These are phyloP conservation scores for Urocitellus parryii DNA, from an alignment of 2,113 vertebrate species.

Conservation along the genomic window DNA sequence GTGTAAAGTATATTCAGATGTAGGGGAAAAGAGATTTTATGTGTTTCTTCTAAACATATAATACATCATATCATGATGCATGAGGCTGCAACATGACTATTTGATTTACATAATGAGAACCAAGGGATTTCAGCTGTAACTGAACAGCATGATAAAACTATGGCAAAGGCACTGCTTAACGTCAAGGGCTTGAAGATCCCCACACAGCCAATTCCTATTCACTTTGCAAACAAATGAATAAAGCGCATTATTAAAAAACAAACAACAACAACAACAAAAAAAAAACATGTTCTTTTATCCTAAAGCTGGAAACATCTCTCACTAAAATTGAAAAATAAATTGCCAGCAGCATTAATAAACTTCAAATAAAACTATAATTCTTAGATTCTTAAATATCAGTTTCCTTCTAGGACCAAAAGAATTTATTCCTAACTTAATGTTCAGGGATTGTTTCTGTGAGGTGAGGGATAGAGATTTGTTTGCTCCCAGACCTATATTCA, in stretches of 20 bases:
- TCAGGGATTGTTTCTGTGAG: neutral
- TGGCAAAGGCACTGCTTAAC: conserved; percentile 72
- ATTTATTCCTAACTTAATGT: conserved; percentile 23
- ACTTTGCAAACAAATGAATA: conserved; percentile 43
- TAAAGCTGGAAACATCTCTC: neutral
- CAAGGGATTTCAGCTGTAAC: conserved; percentile 79
- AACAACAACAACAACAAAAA: no score
- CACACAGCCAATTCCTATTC: conserved; percentile 45
- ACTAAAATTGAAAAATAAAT: neutral
- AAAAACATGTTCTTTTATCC: neutral
- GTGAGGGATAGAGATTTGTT: neutral
- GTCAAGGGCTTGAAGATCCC: conserved; percentile 58
- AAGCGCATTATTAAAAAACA: neutral
- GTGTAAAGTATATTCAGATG: conserved; percentile 75
- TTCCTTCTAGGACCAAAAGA: neutral
- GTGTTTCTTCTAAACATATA: conserved; percentile 71
- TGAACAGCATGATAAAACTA: conserved; percentile 75
- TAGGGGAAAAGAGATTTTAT: conserved; percentile 50
- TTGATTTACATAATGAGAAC: conserved; percentile 76
- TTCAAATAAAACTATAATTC: neutral
- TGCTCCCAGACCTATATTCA: neutral
- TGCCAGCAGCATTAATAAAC: neutral
- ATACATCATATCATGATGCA: conserved; percentile 65
- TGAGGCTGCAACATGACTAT: conserved; percentile 67
- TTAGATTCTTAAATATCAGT: neutral